Evolutionary conservation across 2,888 invertebrate species (phyloP), one percentile per base, ranked within the genome.

Genomic region (Periphyllus acericola): DNA sequence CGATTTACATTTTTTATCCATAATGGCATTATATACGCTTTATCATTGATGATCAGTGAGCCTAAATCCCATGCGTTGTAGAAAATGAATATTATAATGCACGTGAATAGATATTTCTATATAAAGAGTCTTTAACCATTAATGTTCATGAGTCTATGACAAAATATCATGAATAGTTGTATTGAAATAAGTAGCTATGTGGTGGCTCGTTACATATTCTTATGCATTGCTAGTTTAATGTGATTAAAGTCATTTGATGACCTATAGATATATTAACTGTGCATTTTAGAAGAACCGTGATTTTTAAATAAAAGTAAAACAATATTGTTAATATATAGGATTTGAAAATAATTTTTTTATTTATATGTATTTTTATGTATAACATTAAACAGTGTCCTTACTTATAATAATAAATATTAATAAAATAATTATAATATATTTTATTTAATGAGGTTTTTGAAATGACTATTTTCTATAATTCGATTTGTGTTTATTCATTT

Each of bases 1-100:
- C 8, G 79, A 86, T 86, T 86, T 86, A 80, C 71, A 80, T 80
- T 86, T 79, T 72, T 72, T 52, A 40, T 86, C 86, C 85, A 78
- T 76, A 3, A 78, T 52, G 8, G 29, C 40, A 84, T 55, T 60
- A 25, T 32, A 68, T 68, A 19, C 21, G 6, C 29, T 36, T 83
- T 83, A 75, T 75, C 60, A 71, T 60, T 4, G 75, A 75, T 4
- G 75, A 75, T 83, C 74, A 21, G 29, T 21, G 40, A 29, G 75
- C 29, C 74, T 60, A 60, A 83, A 83, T 60, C 55, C 60, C 83
- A 36, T 55, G 11, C 29, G 36, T 36, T 3, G 25, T 17, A 34
- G 3, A 55, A 55, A 83, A 72, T 17, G 55, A 52, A 72, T 55
- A 19, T 52, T 55, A 72, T 14, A 71, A 83, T 55, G n/a, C 5